Evolutionary conservation across 2,797 vertebrate species (phyloP), one percentile per base, ranked within the genome.

Genomic region (Sarcoramphus papa): DNA sequence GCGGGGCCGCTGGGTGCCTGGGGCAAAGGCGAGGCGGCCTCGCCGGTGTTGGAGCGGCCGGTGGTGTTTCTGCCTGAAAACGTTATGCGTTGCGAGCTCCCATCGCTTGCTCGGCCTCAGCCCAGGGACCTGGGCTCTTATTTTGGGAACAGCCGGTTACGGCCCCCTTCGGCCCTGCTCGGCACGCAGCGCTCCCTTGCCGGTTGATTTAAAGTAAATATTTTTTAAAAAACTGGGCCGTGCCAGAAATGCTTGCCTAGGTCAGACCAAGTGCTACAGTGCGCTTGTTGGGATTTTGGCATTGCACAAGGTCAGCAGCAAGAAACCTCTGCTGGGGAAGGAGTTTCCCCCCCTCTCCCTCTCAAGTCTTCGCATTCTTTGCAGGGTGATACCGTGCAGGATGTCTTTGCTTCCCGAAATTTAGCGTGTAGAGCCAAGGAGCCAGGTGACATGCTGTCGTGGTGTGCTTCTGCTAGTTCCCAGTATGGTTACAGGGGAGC

Each of bases 351-450:
- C 5, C 2, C 4, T 35, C 10, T 9, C 4, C 5, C 4, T 9
- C 4, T 33, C 1, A 2, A 24, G 6, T 22, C 14, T 37, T 78
- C 0, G 0, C 5, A 0, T 20, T 45, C 13, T 62, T 68, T 22
- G 40, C 48, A 3, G 54, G 22, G 13, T 13, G 27, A 20, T 27
- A 4, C 43, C 3, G 0, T 10, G 11, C 60, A 14, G 47, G 17
- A 33, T 60, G 45, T 7, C 18, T 10, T n/a, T 67, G 27, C 47
- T 27, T 33, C 35, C 68, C 6, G 0, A 24, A 37, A 47, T 40
- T 11, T 6, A 2, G 13, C 3, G 37, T 19, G 23, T 48, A 18
- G 23, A n/a, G 31, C 57, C 48, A 9, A 43, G 43, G 67, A 70
- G 30, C 12, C n/a, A 7, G 21, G 21, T 16, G 25, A 13, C 56